Evolutionary conservation across 2,888 invertebrate species (phyloP), one percentile per base, ranked within the genome.

Genomic region (Nasonia oneida): DNA sequence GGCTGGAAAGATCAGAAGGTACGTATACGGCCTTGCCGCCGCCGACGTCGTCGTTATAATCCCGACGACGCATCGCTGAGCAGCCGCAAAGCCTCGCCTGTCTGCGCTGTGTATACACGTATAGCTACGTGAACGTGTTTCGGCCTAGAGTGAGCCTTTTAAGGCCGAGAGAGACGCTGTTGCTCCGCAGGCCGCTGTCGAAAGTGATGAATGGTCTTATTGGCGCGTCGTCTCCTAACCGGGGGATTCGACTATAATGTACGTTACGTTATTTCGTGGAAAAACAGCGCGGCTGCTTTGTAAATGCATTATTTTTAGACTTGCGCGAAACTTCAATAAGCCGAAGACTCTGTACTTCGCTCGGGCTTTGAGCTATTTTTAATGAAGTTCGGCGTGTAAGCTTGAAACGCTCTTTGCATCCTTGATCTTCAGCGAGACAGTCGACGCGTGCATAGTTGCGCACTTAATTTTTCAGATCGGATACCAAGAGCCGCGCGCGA

Each of bases 1-100:
- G 98, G 98, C 12, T 98, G 98, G 98, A 98, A 97, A 92, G 97
- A 97, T 93, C 94, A 95, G 91, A 94, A 95, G 95, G 95, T 85
- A 86, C 29, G 83, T 87, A 84, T 67, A n/a, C 18, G 33, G 70
- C 70, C n/a, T n/a, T 23, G 33, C 29, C 39, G 6, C 0, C 64
- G 33, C 29, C 39, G 6, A 6, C 64, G 71, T 8, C 71, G 18
- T 71, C 39, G 39, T 73, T 42, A 61, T n/a, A 42, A 73, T 73
- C 73, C 73, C 73, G 73, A 23, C 15, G 73, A 39, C 42, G 18
- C 39, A n/a, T 71, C 61, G 29, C 33, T 29, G 29, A 67, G 33
- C 67, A 67, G 33, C 29, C 61, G 61, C 61, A 23, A n/a, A 61
- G 23, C 18, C n/a, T 33, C 33, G 67, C 33, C 15, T 29, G 29